These are phyloP conservation scores for Arvicola amphibius DNA, from an alignment of 2,797 vertebrate species.

Conservation along the genomic window DNA sequence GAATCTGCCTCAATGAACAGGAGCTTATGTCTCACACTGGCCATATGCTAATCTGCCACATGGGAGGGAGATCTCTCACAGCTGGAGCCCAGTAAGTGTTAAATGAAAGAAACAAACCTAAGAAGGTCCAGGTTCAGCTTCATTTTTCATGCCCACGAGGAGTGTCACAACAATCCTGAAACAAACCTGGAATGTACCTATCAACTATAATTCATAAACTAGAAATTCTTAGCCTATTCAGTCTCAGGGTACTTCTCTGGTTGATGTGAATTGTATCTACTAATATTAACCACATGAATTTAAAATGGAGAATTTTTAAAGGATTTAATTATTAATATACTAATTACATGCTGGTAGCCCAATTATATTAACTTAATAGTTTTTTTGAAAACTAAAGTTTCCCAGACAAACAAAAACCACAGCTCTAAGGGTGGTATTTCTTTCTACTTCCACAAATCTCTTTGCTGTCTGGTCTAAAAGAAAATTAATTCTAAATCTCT, in stretches of 20 bases:
- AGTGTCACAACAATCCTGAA: background rate
- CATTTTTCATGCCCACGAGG: background rate
- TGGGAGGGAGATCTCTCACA: background rate
- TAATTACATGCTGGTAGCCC: background rate
- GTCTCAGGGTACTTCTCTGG: background rate
- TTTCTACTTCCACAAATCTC: background rate
- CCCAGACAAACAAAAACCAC: background rate
- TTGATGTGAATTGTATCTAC: background rate
- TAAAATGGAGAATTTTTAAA: background rate
- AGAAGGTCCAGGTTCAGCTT: conserved; percentile 14
- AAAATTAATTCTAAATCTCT: conserved; percentile 5
- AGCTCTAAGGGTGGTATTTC: background rate
- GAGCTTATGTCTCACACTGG: background rate
- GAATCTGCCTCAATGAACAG: background rate
- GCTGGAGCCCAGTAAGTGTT: background rate
- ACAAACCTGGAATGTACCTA: background rate
- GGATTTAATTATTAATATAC: background rate
- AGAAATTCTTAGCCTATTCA: background rate
- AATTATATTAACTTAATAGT: background rate
- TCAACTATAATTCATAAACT: background rate
- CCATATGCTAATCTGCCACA: background rate
- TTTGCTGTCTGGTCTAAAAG: background rate
- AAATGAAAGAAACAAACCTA: background rate
- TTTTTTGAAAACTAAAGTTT: background rate
- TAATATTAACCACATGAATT: background rate